Evolutionary conservation across 2,797 vertebrate genomes (phyloP).

Genomic region (Micropoecilia bifurca): DNA sequence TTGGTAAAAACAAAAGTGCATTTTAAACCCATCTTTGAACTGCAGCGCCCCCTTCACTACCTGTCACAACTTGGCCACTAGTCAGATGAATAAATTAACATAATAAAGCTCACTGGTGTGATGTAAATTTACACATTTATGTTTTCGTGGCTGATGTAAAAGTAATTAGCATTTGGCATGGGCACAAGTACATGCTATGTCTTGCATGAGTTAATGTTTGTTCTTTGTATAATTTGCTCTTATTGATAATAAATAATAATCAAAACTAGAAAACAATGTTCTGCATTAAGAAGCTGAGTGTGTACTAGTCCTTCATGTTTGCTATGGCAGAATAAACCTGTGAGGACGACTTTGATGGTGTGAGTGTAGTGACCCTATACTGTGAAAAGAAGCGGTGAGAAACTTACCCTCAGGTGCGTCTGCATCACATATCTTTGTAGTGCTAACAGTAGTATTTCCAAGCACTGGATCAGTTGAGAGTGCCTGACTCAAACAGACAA

Average conservation of each 20-base stretch:
- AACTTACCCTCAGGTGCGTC: slow-evolving; percentile 92
- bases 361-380: neutral
- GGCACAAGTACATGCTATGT: slow-evolving; percentile 46
- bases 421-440: slow-evolving; percentile 89
- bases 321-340: slow-evolving; percentile 20
- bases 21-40: slow-evolving; percentile 8
- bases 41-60: neutral
- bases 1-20: neutral
- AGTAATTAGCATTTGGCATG: slow-evolving; percentile 60
- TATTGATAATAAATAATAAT: slow-evolving; percentile 64
- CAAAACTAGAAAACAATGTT: slow-evolving; percentile 48
- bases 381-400: slow-evolving; percentile 30
- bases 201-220: slow-evolving; percentile 64
- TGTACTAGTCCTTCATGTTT: slow-evolving; percentile 26
- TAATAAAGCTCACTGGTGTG: slow-evolving; percentile 29
- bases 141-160: slow-evolving; percentile 55
- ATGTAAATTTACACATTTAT: slow-evolving; percentile 49
- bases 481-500: slow-evolving; percentile 73
- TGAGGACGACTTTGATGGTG: slow-evolving; percentile 54
- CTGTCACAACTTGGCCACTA: slow-evolving; percentile 24
- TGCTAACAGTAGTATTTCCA: slow-evolving; percentile 79
- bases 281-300: slow-evolving; percentile 15
- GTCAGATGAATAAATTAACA: slow-evolving; percentile 55
- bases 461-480: slow-evolving; percentile 68
- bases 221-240: slow-evolving; percentile 62